Evolutionary conservation across 2,888 invertebrate genomes (phyloP).

Genomic region (Pammene fasciana): DNA sequence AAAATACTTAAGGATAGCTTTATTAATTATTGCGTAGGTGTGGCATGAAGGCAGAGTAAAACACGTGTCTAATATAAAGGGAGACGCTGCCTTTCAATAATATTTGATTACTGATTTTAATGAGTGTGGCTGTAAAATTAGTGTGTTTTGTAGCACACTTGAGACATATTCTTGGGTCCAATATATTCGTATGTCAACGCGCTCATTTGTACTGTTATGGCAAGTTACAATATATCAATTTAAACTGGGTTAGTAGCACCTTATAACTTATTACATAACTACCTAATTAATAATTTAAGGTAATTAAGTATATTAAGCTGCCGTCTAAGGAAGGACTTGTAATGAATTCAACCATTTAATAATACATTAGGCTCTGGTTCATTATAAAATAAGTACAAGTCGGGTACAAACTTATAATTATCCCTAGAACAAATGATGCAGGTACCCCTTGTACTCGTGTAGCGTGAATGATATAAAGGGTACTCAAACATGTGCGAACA

Average conservation of each 20-base stretch:
- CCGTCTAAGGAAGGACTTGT: too few species aligned
- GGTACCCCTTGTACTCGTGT: not conserved
- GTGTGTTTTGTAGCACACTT: not conserved
- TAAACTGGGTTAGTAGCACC: not conserved
- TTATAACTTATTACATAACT: too few species aligned
- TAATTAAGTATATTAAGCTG: too few species aligned
- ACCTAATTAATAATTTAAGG: too few species aligned
- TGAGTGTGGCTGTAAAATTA: not conserved
- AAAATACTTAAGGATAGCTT: not conserved
- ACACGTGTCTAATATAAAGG: not conserved
- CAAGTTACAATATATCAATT: not conserved
- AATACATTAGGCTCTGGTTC: too few species aligned
- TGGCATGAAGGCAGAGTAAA: not conserved
- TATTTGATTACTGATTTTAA: slow-evolving; percentile 2
- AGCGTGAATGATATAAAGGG: slow-evolving; percentile 22
- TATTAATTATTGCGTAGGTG: not conserved
- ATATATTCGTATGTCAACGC: not conserved
- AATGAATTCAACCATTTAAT: too few species aligned
- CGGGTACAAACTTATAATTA: not conserved
- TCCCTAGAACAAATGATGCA: not conserved
- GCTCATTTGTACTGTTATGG: not conserved
- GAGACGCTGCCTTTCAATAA: not conserved
- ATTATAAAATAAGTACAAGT: not conserved
- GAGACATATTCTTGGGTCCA: not conserved
- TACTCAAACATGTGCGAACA: slow-evolving; percentile 21